These are phyloP conservation scores for Cynopterus sphinx DNA, from an alignment of 2,797 vertebrate genomes.

Conservation along the genomic window DNA sequence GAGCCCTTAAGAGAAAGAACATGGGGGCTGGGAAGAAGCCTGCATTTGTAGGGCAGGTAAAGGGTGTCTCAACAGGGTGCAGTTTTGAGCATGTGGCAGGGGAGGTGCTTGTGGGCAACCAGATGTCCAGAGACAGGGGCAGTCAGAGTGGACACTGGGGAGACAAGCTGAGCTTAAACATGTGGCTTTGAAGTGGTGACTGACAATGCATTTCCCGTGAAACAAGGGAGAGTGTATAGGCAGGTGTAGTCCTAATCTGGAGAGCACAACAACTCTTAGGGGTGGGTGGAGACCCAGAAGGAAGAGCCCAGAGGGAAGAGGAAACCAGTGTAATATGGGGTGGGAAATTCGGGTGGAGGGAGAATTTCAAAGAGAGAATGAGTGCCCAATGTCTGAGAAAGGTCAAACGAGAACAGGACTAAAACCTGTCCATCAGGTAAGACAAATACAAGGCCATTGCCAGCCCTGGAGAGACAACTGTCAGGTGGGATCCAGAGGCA, in stretches of 20 bases:
- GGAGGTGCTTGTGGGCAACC: background rate
- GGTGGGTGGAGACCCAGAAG: background rate
- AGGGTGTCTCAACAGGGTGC: background rate
- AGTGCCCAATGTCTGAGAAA: background rate
- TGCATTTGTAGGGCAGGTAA: background rate
- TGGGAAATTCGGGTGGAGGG: background rate
- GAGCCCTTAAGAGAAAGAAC: background rate
- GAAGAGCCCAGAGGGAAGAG: background rate
- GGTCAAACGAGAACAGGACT: background rate
- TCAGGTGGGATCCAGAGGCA: background rate
- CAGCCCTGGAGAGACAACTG: background rate
- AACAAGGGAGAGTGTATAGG: background rate
- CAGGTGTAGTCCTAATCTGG: rapidly evolving
- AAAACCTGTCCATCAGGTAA: background rate
- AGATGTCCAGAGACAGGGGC: background rate
- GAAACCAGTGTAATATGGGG: background rate
- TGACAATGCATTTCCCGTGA: background rate
- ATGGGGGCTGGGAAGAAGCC: background rate
- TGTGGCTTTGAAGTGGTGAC: background rate
- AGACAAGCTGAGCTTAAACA: background rate
- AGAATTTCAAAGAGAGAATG: background rate
- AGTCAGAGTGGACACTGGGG: background rate
- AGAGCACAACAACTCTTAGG: background rate
- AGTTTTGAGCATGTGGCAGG: too few relatives aligned
- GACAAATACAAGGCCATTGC: background rate